Conservation (phyloP, 2,797 vertebrate genomes). For the Sebastes steindachneri region DNA sequence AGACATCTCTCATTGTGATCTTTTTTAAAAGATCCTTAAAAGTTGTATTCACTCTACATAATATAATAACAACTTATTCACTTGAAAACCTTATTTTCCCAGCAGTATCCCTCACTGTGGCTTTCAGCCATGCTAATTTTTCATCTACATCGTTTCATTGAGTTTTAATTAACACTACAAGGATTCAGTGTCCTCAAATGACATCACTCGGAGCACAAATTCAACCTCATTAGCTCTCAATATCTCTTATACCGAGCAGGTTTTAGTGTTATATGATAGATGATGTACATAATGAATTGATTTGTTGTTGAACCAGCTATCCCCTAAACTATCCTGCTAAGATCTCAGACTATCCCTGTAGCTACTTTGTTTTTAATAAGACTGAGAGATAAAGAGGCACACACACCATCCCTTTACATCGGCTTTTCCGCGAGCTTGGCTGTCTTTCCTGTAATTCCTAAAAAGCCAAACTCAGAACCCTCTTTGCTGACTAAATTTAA, state of each 20-base stretch:
- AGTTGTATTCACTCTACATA: constrained; percentile 33
- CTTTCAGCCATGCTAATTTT: constrained; percentile 75
- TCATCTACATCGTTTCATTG: constrained; percentile 76
- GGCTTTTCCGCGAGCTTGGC: constrained; percentile 21
- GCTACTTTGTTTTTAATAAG: constrained; percentile 51
- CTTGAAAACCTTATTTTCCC: constrained; percentile 66
- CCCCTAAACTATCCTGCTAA: constrained; percentile 52
- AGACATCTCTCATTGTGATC: constrained; percentile 21
- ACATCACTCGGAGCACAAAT: constrained; percentile 78
- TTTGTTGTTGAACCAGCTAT: constrained; percentile 66
- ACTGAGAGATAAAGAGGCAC: constrained; percentile 31
- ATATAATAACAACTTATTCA: constrained; percentile 69
- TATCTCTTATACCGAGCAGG: constrained; percentile 66
- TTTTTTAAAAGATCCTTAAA: constrained; percentile 26
- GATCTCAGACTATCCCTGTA: constrained; percentile 43
- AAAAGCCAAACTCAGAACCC: constrained; percentile 36
- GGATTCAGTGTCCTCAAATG: constrained; percentile 80
- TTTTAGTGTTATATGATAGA: constrained; percentile 54
- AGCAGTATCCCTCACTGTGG: constrained; percentile 66
- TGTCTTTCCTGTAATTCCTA: constrained; percentile 32
- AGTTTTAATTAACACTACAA: constrained; percentile 84
- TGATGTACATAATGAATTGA: constrained; percentile 68
- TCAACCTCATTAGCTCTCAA: constrained; percentile 78
- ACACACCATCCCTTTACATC: constrained; percentile 18
- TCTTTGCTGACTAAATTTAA: constrained; percentile 39